Percentiles rank a stretch among this genome's conserved stretches.
Conservation (phyloP, 30 jellyfish, hydroid and myxozoan species). For the Rhopilema esculentum region DNA sequence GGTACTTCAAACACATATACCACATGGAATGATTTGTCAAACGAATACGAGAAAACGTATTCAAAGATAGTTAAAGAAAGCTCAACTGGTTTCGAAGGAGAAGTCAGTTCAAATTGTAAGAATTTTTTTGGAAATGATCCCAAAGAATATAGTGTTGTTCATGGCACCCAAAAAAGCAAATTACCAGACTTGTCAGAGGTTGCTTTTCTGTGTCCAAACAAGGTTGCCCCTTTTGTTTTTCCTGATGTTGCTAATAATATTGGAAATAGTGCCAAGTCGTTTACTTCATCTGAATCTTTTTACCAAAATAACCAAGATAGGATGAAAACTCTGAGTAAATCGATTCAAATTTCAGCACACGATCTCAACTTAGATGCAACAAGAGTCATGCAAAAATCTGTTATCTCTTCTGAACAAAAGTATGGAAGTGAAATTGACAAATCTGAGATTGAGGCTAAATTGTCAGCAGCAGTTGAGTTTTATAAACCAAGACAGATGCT, state of each 20-base stretch:
- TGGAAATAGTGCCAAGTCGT: background rate
- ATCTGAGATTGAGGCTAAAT: background rate
- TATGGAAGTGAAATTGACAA: background rate
- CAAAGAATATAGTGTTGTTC: background rate
- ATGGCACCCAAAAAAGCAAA: too few species aligned
- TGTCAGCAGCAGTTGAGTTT: conserved; percentile 16
- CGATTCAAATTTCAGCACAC: too few species aligned
- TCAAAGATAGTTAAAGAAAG: background rate
- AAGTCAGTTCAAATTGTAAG: background rate
- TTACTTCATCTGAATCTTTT: too few species aligned
- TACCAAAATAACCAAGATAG: too few species aligned
- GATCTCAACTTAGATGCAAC: too few species aligned
- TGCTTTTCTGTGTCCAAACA: too few species aligned
- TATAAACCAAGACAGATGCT: conserved; percentile 67
- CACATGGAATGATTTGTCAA: background rate
- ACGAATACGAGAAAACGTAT: background rate
- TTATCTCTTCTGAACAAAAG: too few species aligned
- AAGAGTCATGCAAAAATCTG: too few species aligned
- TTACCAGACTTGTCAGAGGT: too few species aligned
- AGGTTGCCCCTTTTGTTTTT: too few species aligned
- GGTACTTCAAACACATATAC: background rate
- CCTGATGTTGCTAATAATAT: background rate
- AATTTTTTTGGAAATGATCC: background rate
- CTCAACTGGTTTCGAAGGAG: background rate
- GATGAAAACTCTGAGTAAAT: too few species aligned